Base-by-base conservation (phyloP, 37 sponge, comb jelly and placozoan species). In the Haliclona indistincta region DNA sequence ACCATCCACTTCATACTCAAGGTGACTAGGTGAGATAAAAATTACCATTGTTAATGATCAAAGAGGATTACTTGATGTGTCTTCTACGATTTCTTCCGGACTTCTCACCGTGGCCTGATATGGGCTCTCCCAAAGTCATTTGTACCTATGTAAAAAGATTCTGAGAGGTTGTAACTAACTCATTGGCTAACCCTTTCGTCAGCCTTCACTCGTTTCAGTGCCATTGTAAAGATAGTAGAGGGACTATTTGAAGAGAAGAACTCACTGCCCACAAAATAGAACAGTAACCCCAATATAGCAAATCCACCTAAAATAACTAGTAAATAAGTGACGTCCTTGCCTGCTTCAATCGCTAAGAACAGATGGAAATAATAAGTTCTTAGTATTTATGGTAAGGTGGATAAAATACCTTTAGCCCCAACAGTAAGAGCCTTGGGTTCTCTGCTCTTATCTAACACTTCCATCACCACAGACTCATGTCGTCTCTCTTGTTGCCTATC, bases 1-100 rank as follows among this genome's bases (percentile, higher is more conserved):
- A 5, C 74, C 74, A 49, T 87, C 83, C 17, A 87, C 93, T 54
- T 84, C 61, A 63, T 92, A 92, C 81, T 87, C 85, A 35, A 84
- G 88, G 40, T 81, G 74, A 45, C 93, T 92, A 1, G 52, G 8
- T n/a, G 34, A 22, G 13, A 8, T 8, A 13, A 47, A 47, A 47
- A 47, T 47, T 17, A 47, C 13, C 49, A 47, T 47, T n/a, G n/a
- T n/a, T 5, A 52, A 10, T 60, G 7, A 13, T 42, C 74, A 1
- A 35, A 37, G 17, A 54, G 6, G 40, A 25, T 61, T 68, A 89
- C 89, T 68, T 62, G 37, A 90, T 76, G 35, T 74, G 69, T 64
- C 83, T 73, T 43, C 93, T 87, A 33, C 93, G 74, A 15, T 81
- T 81, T 75, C 93, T 62, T 11, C 93, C 93, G 0, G 84, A 83